Evolutionary conservation across 2,797 vertebrate species (phyloP).

Genomic region (Arnoldichthys spilopterus): DNA sequence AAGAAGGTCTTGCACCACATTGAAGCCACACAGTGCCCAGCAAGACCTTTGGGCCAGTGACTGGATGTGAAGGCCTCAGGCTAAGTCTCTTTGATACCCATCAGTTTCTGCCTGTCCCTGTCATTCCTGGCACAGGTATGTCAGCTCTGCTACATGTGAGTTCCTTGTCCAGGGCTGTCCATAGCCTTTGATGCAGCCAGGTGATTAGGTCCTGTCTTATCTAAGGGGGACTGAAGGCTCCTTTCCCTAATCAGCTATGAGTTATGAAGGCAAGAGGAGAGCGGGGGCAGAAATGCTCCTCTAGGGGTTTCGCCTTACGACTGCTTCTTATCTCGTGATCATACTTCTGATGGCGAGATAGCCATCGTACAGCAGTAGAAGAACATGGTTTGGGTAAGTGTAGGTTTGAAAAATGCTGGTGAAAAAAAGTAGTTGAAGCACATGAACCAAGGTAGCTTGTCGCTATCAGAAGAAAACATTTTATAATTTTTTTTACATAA

Average conservation of each 20-base stretch:
- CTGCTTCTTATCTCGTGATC: background rate
- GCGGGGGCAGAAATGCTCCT: background rate
- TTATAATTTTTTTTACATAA: too few relatives aligned
- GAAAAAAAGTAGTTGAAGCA: too few relatives aligned
- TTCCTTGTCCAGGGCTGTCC: conserved; percentile 29
- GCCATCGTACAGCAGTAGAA: background rate
- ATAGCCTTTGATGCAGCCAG: conserved; percentile 50
- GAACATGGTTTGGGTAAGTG: background rate
- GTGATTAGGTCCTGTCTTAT: conserved; percentile 57
- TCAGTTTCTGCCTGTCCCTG: conserved; percentile 35
- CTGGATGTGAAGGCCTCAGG: conserved; percentile 36
- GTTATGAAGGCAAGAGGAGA: conserved; percentile 5
- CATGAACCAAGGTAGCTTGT: too few relatives aligned
- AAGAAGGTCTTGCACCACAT: background rate
- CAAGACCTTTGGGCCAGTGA: background rate
- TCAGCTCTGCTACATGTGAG: conserved; percentile 41
- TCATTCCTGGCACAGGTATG: conserved; percentile 48
- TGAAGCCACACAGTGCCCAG: background rate
- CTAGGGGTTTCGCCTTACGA: background rate
- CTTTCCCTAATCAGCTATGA: conserved; percentile 39
- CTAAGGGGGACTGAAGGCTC: conserved; percentile 25
- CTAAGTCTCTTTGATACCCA: conserved; percentile 50
- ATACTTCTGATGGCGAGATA: background rate
- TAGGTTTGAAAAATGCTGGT: too few relatives aligned
- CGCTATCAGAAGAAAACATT: too few relatives aligned